These are phyloP conservation scores for Bufotes viridis DNA, from an alignment of 2,797 vertebrate genomes.

Conservation along the genomic window DNA sequence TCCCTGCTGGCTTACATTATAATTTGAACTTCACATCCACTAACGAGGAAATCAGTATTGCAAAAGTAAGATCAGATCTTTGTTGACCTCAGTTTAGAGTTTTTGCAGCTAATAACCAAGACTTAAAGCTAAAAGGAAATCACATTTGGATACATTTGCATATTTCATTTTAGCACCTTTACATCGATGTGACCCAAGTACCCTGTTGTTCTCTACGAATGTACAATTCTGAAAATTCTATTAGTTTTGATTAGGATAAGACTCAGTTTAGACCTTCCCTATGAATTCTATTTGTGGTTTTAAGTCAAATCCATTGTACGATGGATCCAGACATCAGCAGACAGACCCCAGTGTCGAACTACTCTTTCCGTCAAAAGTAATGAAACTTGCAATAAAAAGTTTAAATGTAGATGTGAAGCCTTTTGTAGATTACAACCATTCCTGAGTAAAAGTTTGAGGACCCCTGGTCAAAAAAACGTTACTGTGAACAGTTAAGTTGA, in stretches of 20 bases:
- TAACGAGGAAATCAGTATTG: slow-evolving; percentile 36
- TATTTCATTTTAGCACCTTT: slow-evolving; percentile 23
- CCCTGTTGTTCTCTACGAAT: neutral
- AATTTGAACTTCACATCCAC: slow-evolving; percentile 20
- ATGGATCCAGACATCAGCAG: too few species aligned
- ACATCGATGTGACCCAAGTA: neutral
- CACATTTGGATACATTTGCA: slow-evolving; percentile 14
- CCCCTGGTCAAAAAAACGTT: too few species aligned
- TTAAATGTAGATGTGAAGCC: too few species aligned
- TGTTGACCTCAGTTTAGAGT: slow-evolving; percentile 14
- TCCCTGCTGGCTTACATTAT: neutral
- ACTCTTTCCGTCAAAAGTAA: too few species aligned
- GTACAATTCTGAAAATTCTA: neutral
- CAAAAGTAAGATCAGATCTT: neutral
- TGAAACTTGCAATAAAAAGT: too few species aligned
- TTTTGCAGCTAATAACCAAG: neutral
- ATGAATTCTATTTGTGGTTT: too few species aligned
- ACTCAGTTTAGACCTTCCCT: too few species aligned
- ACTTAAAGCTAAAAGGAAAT: neutral
- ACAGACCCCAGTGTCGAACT: too few species aligned
- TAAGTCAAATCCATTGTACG: too few species aligned
- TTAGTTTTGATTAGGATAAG: neutral
- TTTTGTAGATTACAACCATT: too few species aligned
- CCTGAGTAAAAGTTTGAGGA: too few species aligned
- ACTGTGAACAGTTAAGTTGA: too few species aligned